Evolutionary conservation across 2,888 invertebrate species (phyloP), one percentile per base, ranked within the genome.

Genomic region (Smittia aterrima): DNA sequence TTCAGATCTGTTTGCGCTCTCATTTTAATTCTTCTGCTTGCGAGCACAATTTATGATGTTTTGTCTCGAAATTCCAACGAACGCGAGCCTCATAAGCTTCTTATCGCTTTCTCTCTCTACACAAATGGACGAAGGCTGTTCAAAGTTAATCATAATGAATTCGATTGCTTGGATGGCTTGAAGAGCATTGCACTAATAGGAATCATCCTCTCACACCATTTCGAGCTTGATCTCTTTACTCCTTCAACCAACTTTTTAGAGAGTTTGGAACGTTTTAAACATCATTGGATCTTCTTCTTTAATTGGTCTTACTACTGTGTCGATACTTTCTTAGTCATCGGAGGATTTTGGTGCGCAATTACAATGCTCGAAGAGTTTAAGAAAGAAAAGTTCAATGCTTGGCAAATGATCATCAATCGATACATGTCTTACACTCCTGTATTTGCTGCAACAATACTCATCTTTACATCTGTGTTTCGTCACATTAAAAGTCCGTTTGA

Each of bases 401-500:
- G 78, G 0, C 78, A 80, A 79, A 81, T 83, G 81, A 83, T 82
- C 74, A 79, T 83, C 76, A 83, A 83, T 79, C 82, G 83, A 3
- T 83, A 83, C 75, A 77, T 80, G 64, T 85, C 87, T 76, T 79
- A 87, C 72, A 87, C 87, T 0, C 87, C 88, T 0, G 83, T 86
- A 0, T 82, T 87, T 16, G 84, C 84, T 22, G 81, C 85, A 1
- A 81, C 86, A 20, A 80, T 88, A 18, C 79, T 85, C 0, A 81
- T 86, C 68, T 82, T 83, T 24, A 83, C 85, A 75, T 84, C 86
- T 7, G 79, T 87, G 22, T 80, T 84, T 47, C 82, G 82, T 24
- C 84, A 85, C 76, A 77, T 85, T 1, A 85, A 85, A 1, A 83
- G 82, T 24, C 86, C 87, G 1, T 47, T 13, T 16, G 22, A 11